Conservation (phyloP, 2,113 vertebrate species). For the Cebidichthys violaceus region DNA sequence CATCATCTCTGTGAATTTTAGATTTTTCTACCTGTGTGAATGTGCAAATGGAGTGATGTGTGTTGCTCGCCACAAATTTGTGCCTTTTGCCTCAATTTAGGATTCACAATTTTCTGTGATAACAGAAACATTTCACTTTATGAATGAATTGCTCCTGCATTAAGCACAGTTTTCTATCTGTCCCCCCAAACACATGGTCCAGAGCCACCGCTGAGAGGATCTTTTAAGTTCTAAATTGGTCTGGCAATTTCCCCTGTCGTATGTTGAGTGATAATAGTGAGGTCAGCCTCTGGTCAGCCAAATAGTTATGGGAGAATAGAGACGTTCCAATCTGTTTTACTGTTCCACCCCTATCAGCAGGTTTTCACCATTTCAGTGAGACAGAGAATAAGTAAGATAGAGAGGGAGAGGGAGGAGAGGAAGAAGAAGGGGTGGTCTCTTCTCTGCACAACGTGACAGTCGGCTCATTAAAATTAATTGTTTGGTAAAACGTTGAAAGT, state of each 20-base stretch:
- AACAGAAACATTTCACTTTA: too few relatives aligned
- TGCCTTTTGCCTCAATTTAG: too few relatives aligned
- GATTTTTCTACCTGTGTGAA: too few relatives aligned
- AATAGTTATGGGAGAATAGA: conserved; percentile 70
- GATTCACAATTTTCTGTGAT: too few relatives aligned
- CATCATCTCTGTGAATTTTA: too few relatives aligned
- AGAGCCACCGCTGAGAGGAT: conserved; percentile 25
- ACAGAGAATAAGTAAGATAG: conserved; percentile 36
- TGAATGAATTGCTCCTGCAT: neutral
- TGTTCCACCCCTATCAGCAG: conserved; percentile 74
- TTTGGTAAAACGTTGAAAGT: conserved; percentile 71
- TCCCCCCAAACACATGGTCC: conserved; percentile 36
- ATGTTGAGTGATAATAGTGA: conserved; percentile 73
- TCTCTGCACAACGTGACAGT: conserved; percentile 21
- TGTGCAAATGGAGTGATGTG: too few relatives aligned
- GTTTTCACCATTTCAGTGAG: conserved; percentile 53
- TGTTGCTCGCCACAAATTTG: too few relatives aligned
- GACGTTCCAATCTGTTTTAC: conserved; percentile 73
- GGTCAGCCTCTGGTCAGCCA: conserved; percentile 76
- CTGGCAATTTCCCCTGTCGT: conserved; percentile 60
- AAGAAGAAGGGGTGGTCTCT: conserved; percentile 21
- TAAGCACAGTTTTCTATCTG: conserved; percentile 23
- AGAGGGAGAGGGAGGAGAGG: conserved; percentile 29
- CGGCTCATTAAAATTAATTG: conserved; percentile 73
- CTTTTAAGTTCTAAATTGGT: conserved; percentile 65